These are phyloP conservation scores for Spodoptera frugiperda DNA, from an alignment of 1,140 invertebrate species.

Conservation along the genomic window DNA sequence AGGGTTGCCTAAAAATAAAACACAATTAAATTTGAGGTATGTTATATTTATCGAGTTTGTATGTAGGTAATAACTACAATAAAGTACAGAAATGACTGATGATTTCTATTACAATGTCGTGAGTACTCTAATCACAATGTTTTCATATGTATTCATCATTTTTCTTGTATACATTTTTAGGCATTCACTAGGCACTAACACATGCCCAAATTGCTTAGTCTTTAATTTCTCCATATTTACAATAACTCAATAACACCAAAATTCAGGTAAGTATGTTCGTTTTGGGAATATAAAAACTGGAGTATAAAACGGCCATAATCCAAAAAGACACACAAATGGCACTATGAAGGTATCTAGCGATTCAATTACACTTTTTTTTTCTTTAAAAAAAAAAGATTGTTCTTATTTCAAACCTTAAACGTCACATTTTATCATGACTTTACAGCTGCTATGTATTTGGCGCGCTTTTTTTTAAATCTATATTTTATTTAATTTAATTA, in stretches of 20 bases:
- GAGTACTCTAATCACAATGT: slow-evolving; percentile 83
- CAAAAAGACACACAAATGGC: slow-evolving; percentile 44
- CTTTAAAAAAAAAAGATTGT: slow-evolving; percentile 24
- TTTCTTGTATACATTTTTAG: slow-evolving; percentile 81
- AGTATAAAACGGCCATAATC: slow-evolving; percentile 45
- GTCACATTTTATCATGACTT: background rate
- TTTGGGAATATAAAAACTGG: slow-evolving; percentile 41
- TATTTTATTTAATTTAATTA: slow-evolving; percentile 15
- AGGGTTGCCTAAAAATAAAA: slow-evolving; percentile 65
- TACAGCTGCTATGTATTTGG: slow-evolving; percentile 3
- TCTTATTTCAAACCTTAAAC: slow-evolving; percentile 15
- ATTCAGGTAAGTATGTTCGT: slow-evolving; percentile 25
- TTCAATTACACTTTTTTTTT: slow-evolving; percentile 10
- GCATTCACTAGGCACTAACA: slow-evolving; percentile 77
- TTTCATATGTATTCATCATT: slow-evolving; percentile 79
- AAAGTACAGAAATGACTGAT: slow-evolving; percentile 83
- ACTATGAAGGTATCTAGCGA: slow-evolving; percentile 37
- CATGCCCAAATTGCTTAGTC: slow-evolving; percentile 76
- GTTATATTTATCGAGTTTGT: slow-evolving; percentile 85
- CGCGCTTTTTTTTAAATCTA: slow-evolving; percentile 12
- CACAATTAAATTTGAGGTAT: slow-evolving; percentile 80
- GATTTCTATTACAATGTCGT: slow-evolving; percentile 79
- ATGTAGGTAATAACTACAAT: slow-evolving; percentile 85
- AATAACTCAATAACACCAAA: slow-evolving; percentile 61
- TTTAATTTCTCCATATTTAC: slow-evolving; percentile 81